phyloP scores from a whole-genome alignment of 2,888 invertebrate genomes.

The Tipula confusa region DNA sequence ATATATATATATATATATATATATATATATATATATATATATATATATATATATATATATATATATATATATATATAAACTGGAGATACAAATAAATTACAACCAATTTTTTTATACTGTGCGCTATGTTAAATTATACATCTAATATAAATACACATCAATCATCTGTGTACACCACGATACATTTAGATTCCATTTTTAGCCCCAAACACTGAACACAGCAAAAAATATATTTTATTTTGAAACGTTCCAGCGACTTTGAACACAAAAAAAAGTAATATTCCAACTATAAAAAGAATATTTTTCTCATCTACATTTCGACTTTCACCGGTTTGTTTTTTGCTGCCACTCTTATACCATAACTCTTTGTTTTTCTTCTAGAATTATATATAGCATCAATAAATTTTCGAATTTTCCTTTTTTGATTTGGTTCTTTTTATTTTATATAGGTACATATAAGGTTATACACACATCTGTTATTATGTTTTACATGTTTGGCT shows the following conservation, averaged over 20 bases:
- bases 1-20: too few species aligned
- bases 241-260: not conserved
- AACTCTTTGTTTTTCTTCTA: not conserved
- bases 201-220: not conserved
- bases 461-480: not conserved
- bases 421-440: not conserved
- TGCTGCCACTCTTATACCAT: not conserved
- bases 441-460: not conserved
- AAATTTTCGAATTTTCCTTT: not conserved
- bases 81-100: not conserved
- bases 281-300: not conserved
- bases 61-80: not conserved
- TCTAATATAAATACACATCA: slow-evolving; percentile 12
- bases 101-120: not conserved
- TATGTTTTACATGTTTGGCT: not conserved
- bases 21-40: too few species aligned
- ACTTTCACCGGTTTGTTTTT: not conserved
- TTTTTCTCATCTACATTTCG: not conserved
- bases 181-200: slow-evolving; percentile 16
- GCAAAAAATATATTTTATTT: not conserved
- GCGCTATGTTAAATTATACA: not conserved
- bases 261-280: not conserved
- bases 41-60: too few species aligned
- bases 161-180: not conserved
- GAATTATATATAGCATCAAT: not conserved